Percentiles rank a stretch among this genome's conserved stretches.
These are phyloP conservation scores for Tenthredo notha DNA, from an alignment of 2,888 invertebrate genomes.

Conservation along the genomic window DNA sequence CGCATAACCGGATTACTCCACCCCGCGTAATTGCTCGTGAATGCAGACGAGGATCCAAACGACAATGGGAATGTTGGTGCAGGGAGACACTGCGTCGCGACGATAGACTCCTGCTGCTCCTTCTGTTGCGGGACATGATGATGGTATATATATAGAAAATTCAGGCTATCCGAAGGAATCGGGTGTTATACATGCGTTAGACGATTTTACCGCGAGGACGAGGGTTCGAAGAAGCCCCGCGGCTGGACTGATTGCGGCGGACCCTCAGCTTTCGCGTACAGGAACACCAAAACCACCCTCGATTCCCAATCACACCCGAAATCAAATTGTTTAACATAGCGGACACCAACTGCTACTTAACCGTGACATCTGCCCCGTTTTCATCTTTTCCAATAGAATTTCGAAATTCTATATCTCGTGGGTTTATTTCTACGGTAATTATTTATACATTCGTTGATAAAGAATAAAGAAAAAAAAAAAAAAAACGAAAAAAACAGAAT, in stretches of 20 bases:
- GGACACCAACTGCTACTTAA: slow-evolving; percentile 77
- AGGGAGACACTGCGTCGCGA: slow-evolving; percentile 11
- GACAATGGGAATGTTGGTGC: slow-evolving; percentile 60
- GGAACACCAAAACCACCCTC: slow-evolving; percentile 47
- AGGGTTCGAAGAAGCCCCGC: slow-evolving; percentile 66
- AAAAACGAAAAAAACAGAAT: background rate
- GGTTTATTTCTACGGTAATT: background rate
- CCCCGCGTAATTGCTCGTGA: slow-evolving; percentile 77
- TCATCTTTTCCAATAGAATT: slow-evolving; percentile 4
- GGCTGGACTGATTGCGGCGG: slow-evolving; percentile 76
- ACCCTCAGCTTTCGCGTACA: slow-evolving; percentile 60
- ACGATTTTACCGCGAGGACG: slow-evolving; percentile 9
- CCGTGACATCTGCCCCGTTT: slow-evolving; percentile 72
- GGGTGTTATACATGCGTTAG: slow-evolving; percentile 2
- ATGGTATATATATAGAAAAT: slow-evolving; percentile 27
- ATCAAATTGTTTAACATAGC: slow-evolving; percentile 77
- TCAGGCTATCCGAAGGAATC: slow-evolving; percentile 36
- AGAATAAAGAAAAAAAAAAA: background rate
- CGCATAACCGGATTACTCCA: slow-evolving; percentile 74
- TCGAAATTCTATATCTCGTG: background rate
- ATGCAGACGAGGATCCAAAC: slow-evolving; percentile 64
- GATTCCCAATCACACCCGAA: slow-evolving; percentile 74
- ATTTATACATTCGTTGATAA: background rate
- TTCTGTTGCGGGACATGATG: background rate
- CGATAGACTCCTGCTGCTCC: background rate